Evolutionary conservation across 35 echinoderm and acorn worm genomes (phyloP).

Genomic region (Strongylocentrotus purpuratus): DNA sequence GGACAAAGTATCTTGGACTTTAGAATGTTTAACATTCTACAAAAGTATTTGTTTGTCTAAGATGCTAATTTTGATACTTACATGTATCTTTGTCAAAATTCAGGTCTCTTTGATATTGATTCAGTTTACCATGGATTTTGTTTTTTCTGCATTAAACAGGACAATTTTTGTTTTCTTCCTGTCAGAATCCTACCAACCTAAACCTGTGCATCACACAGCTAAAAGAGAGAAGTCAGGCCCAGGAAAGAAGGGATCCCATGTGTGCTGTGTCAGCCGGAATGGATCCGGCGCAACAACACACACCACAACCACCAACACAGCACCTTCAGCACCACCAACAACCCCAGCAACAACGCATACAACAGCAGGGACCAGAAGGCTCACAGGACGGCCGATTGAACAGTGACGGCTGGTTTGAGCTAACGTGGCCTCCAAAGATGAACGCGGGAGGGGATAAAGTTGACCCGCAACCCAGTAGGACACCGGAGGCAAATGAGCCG

Average conservation of each 20-base stretch:
- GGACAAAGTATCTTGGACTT: too few species aligned
- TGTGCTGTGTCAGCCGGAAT: conserved; percentile 41
- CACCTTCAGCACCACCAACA: background rate
- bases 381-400: background rate
- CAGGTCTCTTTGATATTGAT: background rate
- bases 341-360: background rate
- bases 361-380: background rate
- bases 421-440: conserved; percentile 1
- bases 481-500: background rate
- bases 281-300: conserved; percentile 10
- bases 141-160: too few species aligned
- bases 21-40: too few species aligned
- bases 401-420: conserved; percentile 23
- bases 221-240: background rate
- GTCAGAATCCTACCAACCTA: conserved; percentile 20
- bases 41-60: too few species aligned
- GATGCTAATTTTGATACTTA: too few species aligned
- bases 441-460: background rate
- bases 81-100: too few species aligned
- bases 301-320: background rate
- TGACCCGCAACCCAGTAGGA: background rate
- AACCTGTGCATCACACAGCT: conserved; percentile 23
- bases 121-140: too few species aligned
- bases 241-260: background rate
- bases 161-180: background rate